Percentiles rank a stretch among this genome's conserved stretches.
Conservation (phyloP, 2,888 invertebrate genomes). For the Heliconius aoede region DNA sequence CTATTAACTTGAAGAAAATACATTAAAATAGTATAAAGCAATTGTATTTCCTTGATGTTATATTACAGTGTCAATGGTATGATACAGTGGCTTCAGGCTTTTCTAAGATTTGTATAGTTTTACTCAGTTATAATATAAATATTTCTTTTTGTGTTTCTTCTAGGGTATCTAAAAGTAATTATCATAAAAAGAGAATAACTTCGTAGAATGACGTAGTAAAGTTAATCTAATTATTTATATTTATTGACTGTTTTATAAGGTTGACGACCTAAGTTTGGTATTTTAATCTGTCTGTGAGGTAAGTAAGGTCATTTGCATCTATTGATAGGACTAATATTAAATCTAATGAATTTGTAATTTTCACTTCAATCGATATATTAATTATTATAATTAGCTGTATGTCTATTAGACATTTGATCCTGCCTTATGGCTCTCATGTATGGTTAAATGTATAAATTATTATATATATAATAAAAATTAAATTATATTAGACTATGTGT, state of each 20-base stretch:
- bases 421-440: no score
- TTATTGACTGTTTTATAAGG: not conserved
- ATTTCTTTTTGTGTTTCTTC: not conserved
- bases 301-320: not conserved
- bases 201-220: not conserved
- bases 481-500: no score
- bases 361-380: not conserved
- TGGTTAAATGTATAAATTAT: no score
- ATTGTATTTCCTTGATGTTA: not conserved
- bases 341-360: not conserved
- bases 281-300: not conserved
- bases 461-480: no score
- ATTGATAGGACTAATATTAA: no score
- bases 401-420: no score
- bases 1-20: not conserved
- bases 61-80: slow-evolving; percentile 1
- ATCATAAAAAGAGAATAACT: not conserved
- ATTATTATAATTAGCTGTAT: not conserved
- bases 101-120: not conserved
- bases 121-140: not conserved
- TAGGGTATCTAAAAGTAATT: not conserved
- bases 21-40: not conserved
- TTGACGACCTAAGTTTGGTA: not conserved
- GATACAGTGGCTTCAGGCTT: not conserved
- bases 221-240: not conserved